phyloP scores from a whole-genome alignment of 2,797 vertebrate genomes.

The Thaleichthys pacificus region DNA sequence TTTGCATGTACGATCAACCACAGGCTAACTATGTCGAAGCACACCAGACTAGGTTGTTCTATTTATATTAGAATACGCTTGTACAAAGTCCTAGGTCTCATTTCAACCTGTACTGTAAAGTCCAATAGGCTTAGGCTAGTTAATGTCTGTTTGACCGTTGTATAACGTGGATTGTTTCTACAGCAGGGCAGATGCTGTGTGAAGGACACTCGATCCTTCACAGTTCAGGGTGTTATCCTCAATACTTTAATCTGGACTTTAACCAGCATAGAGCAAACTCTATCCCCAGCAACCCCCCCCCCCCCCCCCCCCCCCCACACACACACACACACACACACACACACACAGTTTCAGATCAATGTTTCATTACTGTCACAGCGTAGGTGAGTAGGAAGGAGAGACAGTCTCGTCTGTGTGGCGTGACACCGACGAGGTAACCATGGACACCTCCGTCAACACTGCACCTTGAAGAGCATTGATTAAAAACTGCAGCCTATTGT shows the following conservation, averaged over 20 bases:
- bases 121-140: too few species aligned
- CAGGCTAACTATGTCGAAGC: too few species aligned
- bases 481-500: slow-evolving; percentile 51
- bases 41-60: too few species aligned
- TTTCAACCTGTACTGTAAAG: too few species aligned
- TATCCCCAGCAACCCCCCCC: background rate
- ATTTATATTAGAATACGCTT: too few species aligned
- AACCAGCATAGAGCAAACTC: too few species aligned
- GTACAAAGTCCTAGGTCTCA: too few species aligned
- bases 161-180: too few species aligned
- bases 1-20: too few species aligned
- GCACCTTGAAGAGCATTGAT: slow-evolving; percentile 53
- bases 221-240: slow-evolving; percentile 8
- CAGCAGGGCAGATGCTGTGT: slow-evolving; percentile 6
- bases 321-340: slow-evolving; percentile 2
- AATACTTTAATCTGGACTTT: slow-evolving; percentile 23
- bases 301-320: slow-evolving; percentile 14
- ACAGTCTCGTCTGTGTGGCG: slow-evolving; percentile 44
- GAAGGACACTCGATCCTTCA: slow-evolving; percentile 8
- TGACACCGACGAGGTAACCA: slow-evolving; percentile 60
- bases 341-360: slow-evolving; percentile 54
- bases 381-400: slow-evolving; percentile 61
- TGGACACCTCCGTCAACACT: slow-evolving; percentile 59
- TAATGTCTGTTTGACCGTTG: too few species aligned
- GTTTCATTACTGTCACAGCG: slow-evolving; percentile 70